These are phyloP conservation scores for Epinephelus awoara DNA, from an alignment of 2,797 vertebrate genomes.

Conservation along the genomic window DNA sequence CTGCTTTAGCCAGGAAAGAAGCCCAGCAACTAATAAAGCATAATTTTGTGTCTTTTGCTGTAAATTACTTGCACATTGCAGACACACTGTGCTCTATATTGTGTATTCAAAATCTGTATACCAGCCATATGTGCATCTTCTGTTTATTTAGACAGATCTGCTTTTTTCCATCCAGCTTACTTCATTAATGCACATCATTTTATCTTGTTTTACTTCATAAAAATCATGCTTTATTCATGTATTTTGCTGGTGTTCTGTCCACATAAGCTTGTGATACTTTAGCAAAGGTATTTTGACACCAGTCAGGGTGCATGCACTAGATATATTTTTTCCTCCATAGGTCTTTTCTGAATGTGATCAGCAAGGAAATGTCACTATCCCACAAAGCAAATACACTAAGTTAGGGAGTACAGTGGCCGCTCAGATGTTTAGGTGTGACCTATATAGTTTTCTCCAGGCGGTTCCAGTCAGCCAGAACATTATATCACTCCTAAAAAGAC, in stretches of 20 bases:
- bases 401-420: neutral
- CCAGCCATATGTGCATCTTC: neutral
- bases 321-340: neutral
- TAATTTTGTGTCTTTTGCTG: neutral
- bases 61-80: conserved; percentile 27
- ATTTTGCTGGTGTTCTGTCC: neutral
- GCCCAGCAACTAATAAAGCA: conserved; percentile 6
- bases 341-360: neutral
- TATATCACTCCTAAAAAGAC: conserved; percentile 11
- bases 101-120: neutral
- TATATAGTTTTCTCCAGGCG: neutral
- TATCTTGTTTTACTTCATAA: neutral
- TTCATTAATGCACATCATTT: neutral
- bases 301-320: neutral
- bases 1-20: conserved; percentile 9
- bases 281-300: neutral
- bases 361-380: neutral
- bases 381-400: neutral
- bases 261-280: neutral
- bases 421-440: conserved; percentile 17
- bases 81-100: neutral
- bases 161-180: neutral
- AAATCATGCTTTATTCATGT: neutral
- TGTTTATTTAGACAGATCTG: neutral
- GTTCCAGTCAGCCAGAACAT: conserved; percentile 16